These are phyloP conservation scores for Furnarius figulus DNA, from an alignment of 2,113 vertebrate genomes.

Conservation along the genomic window DNA sequence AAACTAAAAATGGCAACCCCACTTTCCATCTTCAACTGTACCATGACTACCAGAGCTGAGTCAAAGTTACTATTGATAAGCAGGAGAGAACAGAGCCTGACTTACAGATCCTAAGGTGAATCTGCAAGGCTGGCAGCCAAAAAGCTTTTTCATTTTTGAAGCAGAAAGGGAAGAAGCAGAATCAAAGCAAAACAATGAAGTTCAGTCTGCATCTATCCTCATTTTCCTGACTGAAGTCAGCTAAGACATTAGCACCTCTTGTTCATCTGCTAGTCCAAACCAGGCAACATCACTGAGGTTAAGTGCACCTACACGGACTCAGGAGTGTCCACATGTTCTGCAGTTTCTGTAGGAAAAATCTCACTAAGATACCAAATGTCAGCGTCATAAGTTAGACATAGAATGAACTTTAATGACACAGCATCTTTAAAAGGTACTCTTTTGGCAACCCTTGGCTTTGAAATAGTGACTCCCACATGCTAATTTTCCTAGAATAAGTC, in stretches of 20 bases:
- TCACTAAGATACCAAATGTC: not conserved
- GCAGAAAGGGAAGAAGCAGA: not conserved
- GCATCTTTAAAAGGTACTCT: not conserved
- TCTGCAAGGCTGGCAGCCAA: constrained; percentile 20
- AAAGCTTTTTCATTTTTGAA: not conserved
- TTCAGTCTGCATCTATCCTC: not conserved
- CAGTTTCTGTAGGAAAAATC: not conserved
- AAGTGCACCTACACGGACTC: fast-evolving
- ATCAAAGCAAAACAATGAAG: not conserved
- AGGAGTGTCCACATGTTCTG: not conserved
- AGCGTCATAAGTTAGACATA: not conserved
- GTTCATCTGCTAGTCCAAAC: not conserved
- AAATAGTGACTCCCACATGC: not conserved
- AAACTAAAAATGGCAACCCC: constrained; percentile 39
- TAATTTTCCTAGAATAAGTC: not conserved
- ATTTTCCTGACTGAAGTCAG: not conserved
- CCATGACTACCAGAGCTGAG: constrained; percentile 55
- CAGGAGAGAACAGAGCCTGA: not conserved
- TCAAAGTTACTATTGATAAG: constrained; percentile 49
- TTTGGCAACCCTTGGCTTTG: not conserved
- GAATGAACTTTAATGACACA: not conserved
- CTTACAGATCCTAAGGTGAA: constrained; percentile 40
- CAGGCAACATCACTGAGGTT: not conserved
- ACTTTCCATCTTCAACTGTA: constrained; percentile 4
- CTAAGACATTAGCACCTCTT: not conserved